phyloP scores from a whole-genome alignment of 2,888 invertebrate species.

The Aleiodes leptofemur region DNA sequence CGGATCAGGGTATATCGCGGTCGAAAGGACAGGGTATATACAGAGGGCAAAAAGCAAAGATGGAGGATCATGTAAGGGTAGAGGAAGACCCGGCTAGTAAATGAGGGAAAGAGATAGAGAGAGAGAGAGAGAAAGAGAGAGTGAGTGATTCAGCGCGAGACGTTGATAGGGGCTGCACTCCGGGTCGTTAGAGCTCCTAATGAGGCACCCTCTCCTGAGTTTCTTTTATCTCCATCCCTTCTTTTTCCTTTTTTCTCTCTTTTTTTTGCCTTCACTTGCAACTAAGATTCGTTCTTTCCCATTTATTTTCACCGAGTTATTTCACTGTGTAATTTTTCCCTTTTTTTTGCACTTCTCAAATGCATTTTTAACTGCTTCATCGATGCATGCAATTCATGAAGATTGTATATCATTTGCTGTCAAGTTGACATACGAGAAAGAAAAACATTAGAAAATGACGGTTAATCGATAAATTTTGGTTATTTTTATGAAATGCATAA shows the following conservation, averaged over 20 bases:
- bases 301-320: too few species aligned
- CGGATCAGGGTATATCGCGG: constrained; percentile 46
- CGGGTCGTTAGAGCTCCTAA: constrained; percentile 75
- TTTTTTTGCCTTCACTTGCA: background rate
- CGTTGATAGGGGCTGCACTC: constrained; percentile 65
- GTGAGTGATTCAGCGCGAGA: constrained; percentile 65
- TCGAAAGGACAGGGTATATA: constrained; percentile 43
- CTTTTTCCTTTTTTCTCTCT: background rate
- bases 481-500: too few species aligned
- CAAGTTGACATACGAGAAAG: too few species aligned
- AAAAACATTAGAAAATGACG: too few species aligned
- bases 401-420: too few species aligned
- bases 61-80: constrained; percentile 49
- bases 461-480: too few species aligned
- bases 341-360: constrained; percentile 39
- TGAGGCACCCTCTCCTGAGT: constrained; percentile 62
- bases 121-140: constrained; percentile 48
- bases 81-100: constrained; percentile 41
- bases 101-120: constrained; percentile 45
- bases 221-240: constrained; percentile 33
- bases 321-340: background rate
- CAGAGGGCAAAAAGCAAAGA: constrained; percentile 41
- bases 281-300: too few species aligned
- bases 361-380: background rate
- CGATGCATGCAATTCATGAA: too few species aligned